A percentile compares a stretch with the other conserved stretches of the same genome.
phyloP scores from a whole-genome alignment of 2,113 vertebrate genomes.

The Colinus virginianus region DNA sequence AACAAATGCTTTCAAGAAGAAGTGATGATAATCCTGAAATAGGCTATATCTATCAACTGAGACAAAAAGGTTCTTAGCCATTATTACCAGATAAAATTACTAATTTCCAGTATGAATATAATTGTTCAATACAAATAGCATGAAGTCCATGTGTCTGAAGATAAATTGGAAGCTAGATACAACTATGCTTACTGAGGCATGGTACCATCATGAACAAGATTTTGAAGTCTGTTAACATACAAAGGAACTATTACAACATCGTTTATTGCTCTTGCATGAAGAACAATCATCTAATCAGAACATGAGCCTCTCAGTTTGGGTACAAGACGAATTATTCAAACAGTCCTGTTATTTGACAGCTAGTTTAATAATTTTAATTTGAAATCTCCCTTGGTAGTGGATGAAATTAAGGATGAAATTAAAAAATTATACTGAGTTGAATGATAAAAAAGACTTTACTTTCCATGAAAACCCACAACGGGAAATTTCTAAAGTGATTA shows the following conservation, averaged over 20 bases:
- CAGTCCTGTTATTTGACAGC: slow-evolving; percentile 49
- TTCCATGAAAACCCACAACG: slow-evolving; percentile 38
- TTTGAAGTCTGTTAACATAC: background rate
- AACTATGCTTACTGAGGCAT: background rate
- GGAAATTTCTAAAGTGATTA: slow-evolving; percentile 67
- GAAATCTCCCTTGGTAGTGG: slow-evolving; percentile 40
- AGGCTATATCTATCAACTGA: background rate
- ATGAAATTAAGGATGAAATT: slow-evolving; percentile 73
- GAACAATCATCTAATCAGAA: slow-evolving; percentile 4
- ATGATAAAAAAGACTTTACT: slow-evolving; percentile 61
- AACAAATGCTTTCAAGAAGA: background rate
- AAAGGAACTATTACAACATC: background rate
- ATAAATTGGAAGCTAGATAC: background rate
- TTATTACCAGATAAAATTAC: background rate
- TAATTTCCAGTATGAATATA: background rate
- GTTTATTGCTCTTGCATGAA: background rate
- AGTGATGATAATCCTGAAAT: background rate
- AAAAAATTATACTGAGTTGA: slow-evolving; percentile 70
- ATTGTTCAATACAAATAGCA: background rate
- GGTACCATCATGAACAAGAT: background rate
- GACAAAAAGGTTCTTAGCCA: background rate
- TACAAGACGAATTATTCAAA: slow-evolving; percentile 53
- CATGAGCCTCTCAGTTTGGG: background rate
- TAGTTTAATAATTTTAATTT: slow-evolving; percentile 70
- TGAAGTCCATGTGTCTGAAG: background rate